These are phyloP conservation scores for Neodiprion lecontei DNA, from an alignment of 1,140 invertebrate genomes.

Conservation along the genomic window DNA sequence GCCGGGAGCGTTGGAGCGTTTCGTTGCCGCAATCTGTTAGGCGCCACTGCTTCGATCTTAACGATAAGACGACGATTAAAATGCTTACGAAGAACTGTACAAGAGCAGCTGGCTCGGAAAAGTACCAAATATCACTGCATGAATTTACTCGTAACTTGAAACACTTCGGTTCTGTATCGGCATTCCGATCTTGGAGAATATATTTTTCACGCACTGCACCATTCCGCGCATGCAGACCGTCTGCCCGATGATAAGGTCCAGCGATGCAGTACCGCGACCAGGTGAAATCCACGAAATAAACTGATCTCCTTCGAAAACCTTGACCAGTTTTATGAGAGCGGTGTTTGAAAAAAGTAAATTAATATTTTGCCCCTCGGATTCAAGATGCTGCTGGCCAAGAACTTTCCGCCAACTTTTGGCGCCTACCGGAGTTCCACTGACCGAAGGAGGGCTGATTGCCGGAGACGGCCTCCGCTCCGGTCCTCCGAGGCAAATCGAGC, in stretches of 20 bases:
- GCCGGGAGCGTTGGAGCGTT: too few relatives aligned
- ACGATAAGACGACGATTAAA: too few relatives aligned
- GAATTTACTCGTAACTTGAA: too few relatives aligned
- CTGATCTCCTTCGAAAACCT: background rate
- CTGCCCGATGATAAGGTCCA: background rate
- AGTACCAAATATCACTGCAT: too few relatives aligned
- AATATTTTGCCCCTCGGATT: background rate
- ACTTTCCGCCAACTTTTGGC: constrained; percentile 7
- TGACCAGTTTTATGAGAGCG: background rate
- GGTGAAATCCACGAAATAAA: background rate
- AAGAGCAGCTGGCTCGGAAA: too few relatives aligned
- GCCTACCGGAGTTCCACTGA: background rate
- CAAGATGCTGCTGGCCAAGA: background rate
- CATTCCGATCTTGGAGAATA: too few relatives aligned
- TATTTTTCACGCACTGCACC: too few relatives aligned
- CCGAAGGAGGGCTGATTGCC: constrained; percentile 3
- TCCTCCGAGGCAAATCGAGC: constrained; percentile 4
- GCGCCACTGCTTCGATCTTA: too few relatives aligned
- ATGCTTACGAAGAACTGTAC: too few relatives aligned
- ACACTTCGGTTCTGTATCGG: too few relatives aligned
- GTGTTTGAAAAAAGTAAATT: background rate
- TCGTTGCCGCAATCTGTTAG: too few relatives aligned
- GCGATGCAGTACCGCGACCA: background rate
- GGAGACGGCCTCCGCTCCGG: background rate
- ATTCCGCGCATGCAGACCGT: background rate